A percentile compares a stretch with the other conserved stretches of the same genome.
Conservation (phyloP, 2,113 vertebrate genomes). For the Nasalis larvatus region DNA sequence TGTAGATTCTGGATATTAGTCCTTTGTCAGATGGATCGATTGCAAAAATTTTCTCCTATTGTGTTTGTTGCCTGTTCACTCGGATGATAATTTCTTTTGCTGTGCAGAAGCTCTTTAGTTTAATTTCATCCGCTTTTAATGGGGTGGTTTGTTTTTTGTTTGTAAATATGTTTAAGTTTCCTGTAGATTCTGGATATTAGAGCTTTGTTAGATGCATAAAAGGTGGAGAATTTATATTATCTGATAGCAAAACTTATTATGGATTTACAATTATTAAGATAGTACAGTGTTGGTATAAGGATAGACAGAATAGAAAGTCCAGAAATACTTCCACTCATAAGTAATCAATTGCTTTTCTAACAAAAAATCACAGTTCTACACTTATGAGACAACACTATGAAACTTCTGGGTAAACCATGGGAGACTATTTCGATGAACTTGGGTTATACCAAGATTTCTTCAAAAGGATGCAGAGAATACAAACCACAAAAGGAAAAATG, state of each 20-base stretch:
- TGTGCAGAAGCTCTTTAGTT: too few relatives aligned
- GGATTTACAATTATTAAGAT: not conserved
- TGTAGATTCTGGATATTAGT: too few relatives aligned
- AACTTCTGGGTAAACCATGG: not conserved
- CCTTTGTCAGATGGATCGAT: too few relatives aligned
- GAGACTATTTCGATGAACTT: not conserved
- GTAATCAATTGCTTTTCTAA: not conserved
- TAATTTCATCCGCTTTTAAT: too few relatives aligned
- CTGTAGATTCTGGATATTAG: too few relatives aligned
- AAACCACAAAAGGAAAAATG: not conserved
- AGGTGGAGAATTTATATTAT: not conserved
- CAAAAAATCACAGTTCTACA: not conserved
- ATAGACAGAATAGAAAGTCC: not conserved
- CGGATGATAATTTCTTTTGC: too few relatives aligned
- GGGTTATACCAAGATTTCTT: not conserved
- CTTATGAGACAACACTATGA: not conserved
- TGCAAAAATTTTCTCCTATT: too few relatives aligned
- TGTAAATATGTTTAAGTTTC: too few relatives aligned
- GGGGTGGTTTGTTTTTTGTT: too few relatives aligned
- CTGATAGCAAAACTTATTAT: not conserved
- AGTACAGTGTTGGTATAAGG: not conserved
- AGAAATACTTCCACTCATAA: not conserved
- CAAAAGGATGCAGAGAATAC: not conserved
- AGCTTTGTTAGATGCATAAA: too few relatives aligned
- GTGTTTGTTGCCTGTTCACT: too few relatives aligned